Evolutionary conservation across 2,797 vertebrate species (phyloP), one percentile per base, ranked within the genome.

Genomic region (Gallinago nigripennis): DNA sequence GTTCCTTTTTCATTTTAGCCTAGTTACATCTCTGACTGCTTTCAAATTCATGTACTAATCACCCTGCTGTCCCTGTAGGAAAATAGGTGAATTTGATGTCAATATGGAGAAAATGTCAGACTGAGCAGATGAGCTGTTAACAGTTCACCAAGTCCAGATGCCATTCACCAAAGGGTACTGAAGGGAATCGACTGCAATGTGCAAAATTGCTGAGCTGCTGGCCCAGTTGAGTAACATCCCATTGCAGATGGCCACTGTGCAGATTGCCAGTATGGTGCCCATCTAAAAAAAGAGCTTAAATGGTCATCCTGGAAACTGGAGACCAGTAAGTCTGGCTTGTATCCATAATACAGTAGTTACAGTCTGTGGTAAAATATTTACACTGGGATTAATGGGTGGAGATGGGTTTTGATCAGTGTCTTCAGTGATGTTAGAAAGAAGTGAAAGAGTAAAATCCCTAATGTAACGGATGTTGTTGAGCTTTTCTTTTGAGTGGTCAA

Each of bases 261-360:
- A 21, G 14, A 16, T 28, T 51, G 23, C 11, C 8, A 6, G 28
- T 15, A n/a, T 1, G 1, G 23, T 18, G 65, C 9, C 10, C 11
- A 18, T 31, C 30, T 25, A 31, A 21, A 9, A 23, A 72, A 68
- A 51, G 12, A 18, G n/a, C 20, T 73, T 12, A 43, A n/a, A 13
- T 28, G 33, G 35, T 20, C 25, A n/a, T 23, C 15, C 27, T 73
- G 23, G 46, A 78, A 91, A 33, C 64, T 21, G 12, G 43, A 21
- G 41, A 60, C 37, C 15, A 12, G 11, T 28, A 61, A 53, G 33
- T 61, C 30, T 78, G 41, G 45, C 35, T 50, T 45, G 14, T 39
- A 28, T 54, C 25, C 2, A 3, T 86, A 11, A 8, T 65, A 24
- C 8, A 37, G 1, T 12, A 9, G 5, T 17, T 63, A 53, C 27